Evolutionary conservation across 2,888 invertebrate genomes (phyloP), one percentile per base, ranked within the genome.

Genomic region (Troilus luridus): DNA sequence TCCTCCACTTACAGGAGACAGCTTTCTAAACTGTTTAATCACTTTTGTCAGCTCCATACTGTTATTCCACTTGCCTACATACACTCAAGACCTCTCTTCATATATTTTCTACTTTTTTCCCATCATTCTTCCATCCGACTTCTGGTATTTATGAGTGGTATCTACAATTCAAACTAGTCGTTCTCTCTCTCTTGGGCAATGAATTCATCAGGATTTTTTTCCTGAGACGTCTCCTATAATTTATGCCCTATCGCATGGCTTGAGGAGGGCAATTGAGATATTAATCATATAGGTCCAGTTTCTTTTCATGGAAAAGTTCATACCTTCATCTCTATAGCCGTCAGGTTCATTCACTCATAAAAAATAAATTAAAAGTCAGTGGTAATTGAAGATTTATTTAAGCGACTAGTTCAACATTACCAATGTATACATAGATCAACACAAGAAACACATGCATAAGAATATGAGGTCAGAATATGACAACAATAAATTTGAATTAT

Each of bases 191-290:
- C 85, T 41, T 58, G 56, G 85, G 85, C 85, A 85, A 85, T 85
- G 85, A 85, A 85, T 85, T 85, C 85, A 85, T 85, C 85, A 85
- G 85, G 85, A 58, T 85, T 85, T 85, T 85, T 85, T 85, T 85
- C 54, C 54, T n/a, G 56, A 56, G 72, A 77, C 41, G 72, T 77
- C 72, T 77, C 72, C 17, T 77, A n/a, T 85, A 85, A 85, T 85
- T 85, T 85, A 85, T 85, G 85, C 85, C 56, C 85, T 85, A 85
- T 85, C 85, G 85, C n/a, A 56, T 58, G 56, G 85, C 56, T 85
- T 85, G 10, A 54, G 56, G 56, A 85, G n/a, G 56, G 41, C n/a
- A 85, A 85, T 85, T 85, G 41, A 85, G 56, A 58, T 6, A 85
- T 85, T 85, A 85, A 85, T 85, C 85, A 85, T 58, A 85, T n/a